Evolutionary conservation across 2,113 vertebrate genomes (phyloP).

Genomic region (Notothenia rossii): DNA sequence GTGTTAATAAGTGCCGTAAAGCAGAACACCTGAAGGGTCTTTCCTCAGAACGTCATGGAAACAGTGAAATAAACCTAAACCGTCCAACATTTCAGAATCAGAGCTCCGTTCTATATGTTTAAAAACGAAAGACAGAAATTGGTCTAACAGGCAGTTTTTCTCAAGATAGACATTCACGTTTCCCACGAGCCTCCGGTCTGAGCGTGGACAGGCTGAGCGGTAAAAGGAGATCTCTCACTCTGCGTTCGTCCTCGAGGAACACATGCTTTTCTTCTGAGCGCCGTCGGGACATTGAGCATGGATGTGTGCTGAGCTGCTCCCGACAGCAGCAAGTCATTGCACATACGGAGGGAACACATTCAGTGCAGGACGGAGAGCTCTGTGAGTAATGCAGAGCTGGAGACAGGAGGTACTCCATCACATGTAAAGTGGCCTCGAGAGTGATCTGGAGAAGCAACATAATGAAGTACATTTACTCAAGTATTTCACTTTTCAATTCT

Average conservation of each 20-base stretch:
- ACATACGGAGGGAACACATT: conserved; percentile 55
- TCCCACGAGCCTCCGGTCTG: background rate
- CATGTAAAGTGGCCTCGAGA: conserved; percentile 4
- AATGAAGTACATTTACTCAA: background rate
- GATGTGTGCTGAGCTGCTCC: conserved; percentile 51
- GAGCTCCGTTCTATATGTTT: too few relatives aligned
- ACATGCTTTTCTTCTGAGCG: conserved; percentile 17
- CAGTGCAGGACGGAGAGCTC: conserved; percentile 50
- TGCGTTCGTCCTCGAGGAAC: conserved; percentile 31
- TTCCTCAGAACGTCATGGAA: background rate
- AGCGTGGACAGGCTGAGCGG: background rate
- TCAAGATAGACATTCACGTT: conserved; percentile 31
- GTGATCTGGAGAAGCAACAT: background rate
- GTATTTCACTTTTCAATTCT: too few relatives aligned
- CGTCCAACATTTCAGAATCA: too few relatives aligned
- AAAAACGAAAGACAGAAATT: conserved; percentile 8
- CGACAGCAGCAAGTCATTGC: conserved; percentile 50
- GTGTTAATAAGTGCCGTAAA: background rate
- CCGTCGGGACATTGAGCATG: conserved; percentile 44
- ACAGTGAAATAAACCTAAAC: too few relatives aligned
- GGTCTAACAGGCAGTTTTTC: conserved; percentile 23
- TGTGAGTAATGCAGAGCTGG: conserved; percentile 24
- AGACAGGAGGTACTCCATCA: conserved; percentile 2
- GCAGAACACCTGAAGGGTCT: background rate
- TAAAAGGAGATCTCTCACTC: conserved; percentile 33